A percentile compares a stretch with the other conserved stretches of the same genome.
These are phyloP conservation scores for Dromiciops gliroides DNA, from an alignment of 2,113 vertebrate species.

Conservation along the genomic window DNA sequence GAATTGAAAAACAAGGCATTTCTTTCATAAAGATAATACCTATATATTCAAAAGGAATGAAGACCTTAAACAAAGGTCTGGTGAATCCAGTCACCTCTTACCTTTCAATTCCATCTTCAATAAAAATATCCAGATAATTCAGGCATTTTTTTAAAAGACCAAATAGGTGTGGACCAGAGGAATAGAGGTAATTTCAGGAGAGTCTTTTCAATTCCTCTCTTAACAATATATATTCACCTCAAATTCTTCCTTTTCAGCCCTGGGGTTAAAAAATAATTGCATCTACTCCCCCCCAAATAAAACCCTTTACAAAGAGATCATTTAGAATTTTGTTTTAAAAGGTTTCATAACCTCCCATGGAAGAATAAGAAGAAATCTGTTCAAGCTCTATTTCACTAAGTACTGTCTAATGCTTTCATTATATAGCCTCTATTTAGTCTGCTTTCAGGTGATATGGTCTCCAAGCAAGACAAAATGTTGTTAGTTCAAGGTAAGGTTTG, in stretches of 20 bases:
- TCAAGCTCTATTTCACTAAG: neutral
- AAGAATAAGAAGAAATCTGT: neutral
- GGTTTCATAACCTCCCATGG: neutral
- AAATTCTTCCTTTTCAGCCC: neutral
- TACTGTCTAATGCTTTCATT: neutral
- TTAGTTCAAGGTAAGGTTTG: neutral
- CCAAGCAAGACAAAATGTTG: neutral
- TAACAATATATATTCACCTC: neutral
- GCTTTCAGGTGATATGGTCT: neutral
- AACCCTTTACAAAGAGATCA: neutral
- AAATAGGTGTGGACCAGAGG: neutral
- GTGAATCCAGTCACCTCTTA: neutral
- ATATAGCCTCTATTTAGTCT: neutral
- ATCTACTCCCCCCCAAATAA: neutral
- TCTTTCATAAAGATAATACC: neutral
- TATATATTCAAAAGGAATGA: neutral
- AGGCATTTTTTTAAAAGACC: neutral
- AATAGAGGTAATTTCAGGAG: neutral
- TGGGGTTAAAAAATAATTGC: neutral
- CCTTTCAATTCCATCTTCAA: neutral
- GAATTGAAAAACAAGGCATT: neutral
- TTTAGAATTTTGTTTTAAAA: neutral
- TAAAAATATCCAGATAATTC: neutral
- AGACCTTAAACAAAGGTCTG: neutral
- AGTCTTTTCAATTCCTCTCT: neutral